Evolutionary conservation across 2,113 vertebrate species (phyloP).

Genomic region (Lasiurus borealis): DNA sequence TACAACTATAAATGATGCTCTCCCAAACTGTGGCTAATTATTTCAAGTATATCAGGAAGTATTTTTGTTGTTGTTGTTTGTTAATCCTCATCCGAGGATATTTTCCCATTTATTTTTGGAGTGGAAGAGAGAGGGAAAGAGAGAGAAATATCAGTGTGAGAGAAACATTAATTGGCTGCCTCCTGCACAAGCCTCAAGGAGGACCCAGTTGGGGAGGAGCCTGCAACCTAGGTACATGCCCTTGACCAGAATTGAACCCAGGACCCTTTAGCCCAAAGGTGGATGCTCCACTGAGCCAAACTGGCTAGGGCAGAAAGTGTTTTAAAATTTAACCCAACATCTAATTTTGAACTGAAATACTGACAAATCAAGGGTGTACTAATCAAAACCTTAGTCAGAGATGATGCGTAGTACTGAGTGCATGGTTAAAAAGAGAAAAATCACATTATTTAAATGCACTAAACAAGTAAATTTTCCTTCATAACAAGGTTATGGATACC

Average conservation of each 20-base stretch:
- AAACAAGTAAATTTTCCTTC: neutral
- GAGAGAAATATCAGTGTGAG: too few relatives aligned
- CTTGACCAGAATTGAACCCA: too few relatives aligned
- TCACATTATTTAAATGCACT: neutral
- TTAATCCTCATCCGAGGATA: too few relatives aligned
- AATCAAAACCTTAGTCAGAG: neutral
- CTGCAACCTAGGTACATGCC: too few relatives aligned
- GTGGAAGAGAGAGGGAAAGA: too few relatives aligned
- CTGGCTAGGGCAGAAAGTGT: neutral
- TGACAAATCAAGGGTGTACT: neutral
- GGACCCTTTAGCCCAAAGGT: too few relatives aligned
- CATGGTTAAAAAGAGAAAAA: neutral
- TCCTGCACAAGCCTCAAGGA: too few relatives aligned
- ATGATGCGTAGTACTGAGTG: neutral
- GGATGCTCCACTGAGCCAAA: too few relatives aligned
- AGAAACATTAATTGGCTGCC: too few relatives aligned
- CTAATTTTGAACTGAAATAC: constrained; percentile 37
- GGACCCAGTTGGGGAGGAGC: too few relatives aligned
- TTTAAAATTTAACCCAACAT: constrained; percentile 36
- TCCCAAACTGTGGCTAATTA: neutral
- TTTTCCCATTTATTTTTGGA: too few relatives aligned
- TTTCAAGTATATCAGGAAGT: neutral
- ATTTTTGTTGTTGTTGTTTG: neutral
- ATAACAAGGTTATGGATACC: too few relatives aligned
- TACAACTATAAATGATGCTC: neutral